Evolutionary conservation across 2,113 vertebrate species (phyloP).

Genomic region (Ictalurus punctatus): DNA sequence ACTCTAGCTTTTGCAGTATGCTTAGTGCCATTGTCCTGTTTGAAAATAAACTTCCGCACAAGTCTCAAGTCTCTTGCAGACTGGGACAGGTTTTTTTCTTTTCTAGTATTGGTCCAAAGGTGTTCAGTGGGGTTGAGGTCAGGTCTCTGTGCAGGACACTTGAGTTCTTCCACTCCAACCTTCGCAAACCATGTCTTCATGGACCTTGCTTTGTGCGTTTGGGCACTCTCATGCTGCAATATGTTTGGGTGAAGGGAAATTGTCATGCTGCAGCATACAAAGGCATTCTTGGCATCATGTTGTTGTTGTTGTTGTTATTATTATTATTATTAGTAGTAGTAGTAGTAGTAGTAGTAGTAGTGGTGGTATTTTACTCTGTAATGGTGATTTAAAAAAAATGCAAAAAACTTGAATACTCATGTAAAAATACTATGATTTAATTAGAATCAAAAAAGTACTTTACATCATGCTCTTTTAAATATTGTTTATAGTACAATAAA

Average conservation of each 20-base stretch:
- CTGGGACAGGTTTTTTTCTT: too few relatives aligned
- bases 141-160: neutral
- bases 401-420: too few relatives aligned
- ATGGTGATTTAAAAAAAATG: neutral
- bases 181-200: neutral
- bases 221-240: neutral
- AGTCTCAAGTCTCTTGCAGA: too few relatives aligned
- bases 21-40: too few relatives aligned
- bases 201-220: neutral
- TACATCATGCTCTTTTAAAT: neutral
- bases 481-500: neutral
- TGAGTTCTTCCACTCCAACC: neutral
- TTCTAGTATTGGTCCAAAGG: too few relatives aligned
- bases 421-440: neutral
- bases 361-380: neutral
- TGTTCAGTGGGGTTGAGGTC: neutral
- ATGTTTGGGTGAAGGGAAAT: neutral
- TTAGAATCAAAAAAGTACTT: neutral
- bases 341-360: neutral
- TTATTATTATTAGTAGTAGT: neutral
- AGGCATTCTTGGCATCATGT: neutral
- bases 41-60: too few relatives aligned
- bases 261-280: neutral
- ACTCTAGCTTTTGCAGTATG: too few relatives aligned
- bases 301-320: too few relatives aligned